A percentile compares a stretch with the other conserved stretches of the same genome.
phyloP scores from a whole-genome alignment of 2,113 vertebrate genomes.

The Esox niger region DNA sequence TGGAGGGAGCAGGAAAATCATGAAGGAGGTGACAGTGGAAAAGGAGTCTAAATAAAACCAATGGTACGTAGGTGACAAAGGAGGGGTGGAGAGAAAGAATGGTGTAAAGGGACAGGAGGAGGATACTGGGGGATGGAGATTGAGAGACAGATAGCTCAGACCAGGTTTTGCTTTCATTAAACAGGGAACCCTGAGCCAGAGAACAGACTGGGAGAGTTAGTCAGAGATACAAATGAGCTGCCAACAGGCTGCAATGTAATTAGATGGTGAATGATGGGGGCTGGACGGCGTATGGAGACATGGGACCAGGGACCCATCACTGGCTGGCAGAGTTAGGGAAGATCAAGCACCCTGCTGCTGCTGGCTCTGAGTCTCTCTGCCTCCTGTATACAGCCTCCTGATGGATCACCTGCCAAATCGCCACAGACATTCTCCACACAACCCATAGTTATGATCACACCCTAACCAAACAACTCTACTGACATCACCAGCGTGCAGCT shows the following conservation, averaged over 20 bases:
- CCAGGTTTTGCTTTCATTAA: slow-evolving; percentile 6
- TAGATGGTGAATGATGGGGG: slow-evolving; percentile 70
- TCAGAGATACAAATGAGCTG: slow-evolving; percentile 55
- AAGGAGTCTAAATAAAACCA: neutral
- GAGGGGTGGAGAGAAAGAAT: slow-evolving; percentile 6
- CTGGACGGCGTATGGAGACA: slow-evolving; percentile 9
- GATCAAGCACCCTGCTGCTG: slow-evolving; percentile 52
- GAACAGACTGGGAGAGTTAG: slow-evolving; percentile 41
- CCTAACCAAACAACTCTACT: slow-evolving; percentile 18
- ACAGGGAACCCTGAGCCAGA: slow-evolving; percentile 29
- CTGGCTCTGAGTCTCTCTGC: slow-evolving; percentile 20
- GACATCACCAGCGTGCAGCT: neutral
- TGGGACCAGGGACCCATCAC: slow-evolving; percentile 49
- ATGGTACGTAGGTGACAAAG: neutral
- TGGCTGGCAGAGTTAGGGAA: slow-evolving; percentile 53
- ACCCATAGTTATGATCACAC: slow-evolving; percentile 25
- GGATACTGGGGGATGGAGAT: slow-evolving; percentile 8
- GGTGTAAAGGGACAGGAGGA: slow-evolving; percentile 5
- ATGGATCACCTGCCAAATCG: slow-evolving; percentile 36
- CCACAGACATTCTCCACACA: slow-evolving; percentile 10
- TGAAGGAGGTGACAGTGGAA: neutral
- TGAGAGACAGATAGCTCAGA: slow-evolving; percentile 8
- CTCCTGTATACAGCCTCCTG: slow-evolving; percentile 10
- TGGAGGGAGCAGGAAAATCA: neutral
- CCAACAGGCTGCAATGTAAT: slow-evolving; percentile 62